Percentiles rank a stretch among this genome's conserved stretches.
Evolutionary conservation across 2,888 invertebrate species (phyloP).

Genomic region (Neelides folsomi): DNA sequence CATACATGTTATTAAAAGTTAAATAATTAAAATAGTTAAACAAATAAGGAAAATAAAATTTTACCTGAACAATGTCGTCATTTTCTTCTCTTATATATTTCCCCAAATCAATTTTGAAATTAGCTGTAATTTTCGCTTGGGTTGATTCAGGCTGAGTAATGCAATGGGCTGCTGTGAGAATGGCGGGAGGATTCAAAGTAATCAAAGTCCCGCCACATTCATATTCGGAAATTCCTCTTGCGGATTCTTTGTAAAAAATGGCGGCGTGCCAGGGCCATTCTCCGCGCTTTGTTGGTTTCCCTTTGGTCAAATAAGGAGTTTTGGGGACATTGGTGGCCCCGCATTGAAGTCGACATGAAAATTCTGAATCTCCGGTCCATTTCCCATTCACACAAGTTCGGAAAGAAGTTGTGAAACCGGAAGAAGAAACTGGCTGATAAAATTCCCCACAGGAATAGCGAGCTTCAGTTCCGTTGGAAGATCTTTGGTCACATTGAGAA

Average conservation of each 20-base stretch:
- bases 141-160: constrained; percentile 16
- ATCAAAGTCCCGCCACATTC: constrained; percentile 51
- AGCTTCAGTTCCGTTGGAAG: constrained; percentile 19
- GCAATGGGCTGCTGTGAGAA: constrained; percentile 26
- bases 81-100: constrained; percentile 16
- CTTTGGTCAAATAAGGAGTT: constrained; percentile 21
- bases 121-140: constrained; percentile 1
- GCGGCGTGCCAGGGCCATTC: constrained; percentile 59
- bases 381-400: constrained; percentile 25
- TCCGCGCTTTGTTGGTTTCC: constrained; percentile 39
- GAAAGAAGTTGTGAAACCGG: constrained; percentile 15
- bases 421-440: constrained; percentile 17
- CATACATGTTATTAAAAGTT: not conserved
- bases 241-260: constrained; percentile 39
- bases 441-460: constrained; percentile 22
- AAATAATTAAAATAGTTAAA: not conserved
- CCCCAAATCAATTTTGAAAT: constrained; percentile 24
- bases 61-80: constrained; percentile 28
- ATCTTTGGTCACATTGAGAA: constrained; percentile 1
- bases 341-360: constrained; percentile 24
- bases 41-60: not conserved
- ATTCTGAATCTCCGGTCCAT: constrained; percentile 22
- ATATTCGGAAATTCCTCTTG: not conserved
- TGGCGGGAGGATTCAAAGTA: constrained; percentile 4
- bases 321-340: constrained; percentile 17